These are phyloP conservation scores for Anolis carolinensis DNA, from an alignment of 2,113 vertebrate genomes.

Conservation along the genomic window DNA sequence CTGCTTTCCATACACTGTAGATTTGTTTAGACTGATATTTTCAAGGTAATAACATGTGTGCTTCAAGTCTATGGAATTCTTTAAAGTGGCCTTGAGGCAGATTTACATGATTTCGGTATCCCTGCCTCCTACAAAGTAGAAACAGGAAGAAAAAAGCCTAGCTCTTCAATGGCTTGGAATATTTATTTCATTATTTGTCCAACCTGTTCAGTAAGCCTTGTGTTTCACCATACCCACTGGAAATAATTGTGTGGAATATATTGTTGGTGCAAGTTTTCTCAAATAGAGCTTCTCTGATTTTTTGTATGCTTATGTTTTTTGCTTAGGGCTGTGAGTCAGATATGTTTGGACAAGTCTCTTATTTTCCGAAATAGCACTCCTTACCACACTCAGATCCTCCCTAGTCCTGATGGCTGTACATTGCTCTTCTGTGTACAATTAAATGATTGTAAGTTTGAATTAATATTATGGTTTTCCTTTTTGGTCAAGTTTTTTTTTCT, in stretches of 20 bases:
- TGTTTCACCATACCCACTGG: neutral
- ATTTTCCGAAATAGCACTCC: slow-evolving; percentile 33
- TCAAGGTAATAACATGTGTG: neutral
- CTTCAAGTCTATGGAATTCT: neutral
- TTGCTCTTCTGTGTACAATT: slow-evolving; percentile 21
- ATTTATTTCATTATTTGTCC: neutral
- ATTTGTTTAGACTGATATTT: neutral
- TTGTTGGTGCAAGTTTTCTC: neutral
- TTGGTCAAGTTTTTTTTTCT: neutral
- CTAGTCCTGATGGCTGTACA: slow-evolving; percentile 1
- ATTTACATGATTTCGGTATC: neutral
- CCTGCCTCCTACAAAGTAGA: neutral
- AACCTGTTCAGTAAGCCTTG: neutral
- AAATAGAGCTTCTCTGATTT: neutral
- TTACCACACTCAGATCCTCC: slow-evolving; percentile 18
- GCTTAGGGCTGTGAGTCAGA: slow-evolving; percentile 6
- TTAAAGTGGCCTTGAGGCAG: neutral
- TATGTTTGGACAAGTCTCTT: slow-evolving; percentile 20
- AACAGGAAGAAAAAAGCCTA: neutral
- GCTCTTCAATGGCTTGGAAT: neutral
- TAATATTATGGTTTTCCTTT: neutral
- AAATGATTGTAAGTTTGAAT: slow-evolving; percentile 28
- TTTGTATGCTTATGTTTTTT: neutral
- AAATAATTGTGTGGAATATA: neutral
- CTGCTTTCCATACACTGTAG: neutral